Conservation (phyloP, 2,797 vertebrate genomes). For the Chloroceryle inda region DNA sequence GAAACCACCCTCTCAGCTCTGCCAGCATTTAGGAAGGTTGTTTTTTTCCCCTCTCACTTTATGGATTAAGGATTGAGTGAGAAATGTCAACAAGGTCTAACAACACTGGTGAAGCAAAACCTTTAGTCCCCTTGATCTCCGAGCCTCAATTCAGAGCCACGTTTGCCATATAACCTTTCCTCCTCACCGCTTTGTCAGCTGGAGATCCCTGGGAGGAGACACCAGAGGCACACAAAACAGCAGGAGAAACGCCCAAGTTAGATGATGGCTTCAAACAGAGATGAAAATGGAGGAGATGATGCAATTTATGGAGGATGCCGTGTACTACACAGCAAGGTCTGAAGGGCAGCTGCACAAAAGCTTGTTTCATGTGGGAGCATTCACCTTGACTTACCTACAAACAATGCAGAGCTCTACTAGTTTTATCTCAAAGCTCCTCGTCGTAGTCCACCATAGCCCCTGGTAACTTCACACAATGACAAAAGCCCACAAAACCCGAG, state of each 20-base stretch:
- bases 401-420: not conserved
- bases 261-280: not conserved
- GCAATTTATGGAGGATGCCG: not conserved
- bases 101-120: not conserved
- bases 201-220: not conserved
- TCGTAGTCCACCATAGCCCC: not conserved
- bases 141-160: not conserved
- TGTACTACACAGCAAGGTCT: not conserved
- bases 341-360: not conserved
- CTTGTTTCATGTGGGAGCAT: not conserved
- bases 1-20: not conserved
- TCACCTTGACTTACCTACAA: not conserved
- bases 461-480: not conserved
- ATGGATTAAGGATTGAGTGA: not conserved
- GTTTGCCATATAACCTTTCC: not conserved
- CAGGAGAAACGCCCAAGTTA: not conserved
- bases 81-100: not conserved
- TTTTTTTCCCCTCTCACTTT: not conserved
- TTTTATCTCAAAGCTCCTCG: not conserved
- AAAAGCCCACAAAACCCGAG: not conserved
- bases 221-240: not conserved
- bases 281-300: not conserved
- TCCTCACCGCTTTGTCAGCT: not conserved
- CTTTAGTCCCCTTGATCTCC: not conserved
- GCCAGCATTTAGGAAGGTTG: not conserved